Evolutionary conservation across 2,888 invertebrate species (phyloP).

Genomic region (Eristalis intricaria): DNA sequence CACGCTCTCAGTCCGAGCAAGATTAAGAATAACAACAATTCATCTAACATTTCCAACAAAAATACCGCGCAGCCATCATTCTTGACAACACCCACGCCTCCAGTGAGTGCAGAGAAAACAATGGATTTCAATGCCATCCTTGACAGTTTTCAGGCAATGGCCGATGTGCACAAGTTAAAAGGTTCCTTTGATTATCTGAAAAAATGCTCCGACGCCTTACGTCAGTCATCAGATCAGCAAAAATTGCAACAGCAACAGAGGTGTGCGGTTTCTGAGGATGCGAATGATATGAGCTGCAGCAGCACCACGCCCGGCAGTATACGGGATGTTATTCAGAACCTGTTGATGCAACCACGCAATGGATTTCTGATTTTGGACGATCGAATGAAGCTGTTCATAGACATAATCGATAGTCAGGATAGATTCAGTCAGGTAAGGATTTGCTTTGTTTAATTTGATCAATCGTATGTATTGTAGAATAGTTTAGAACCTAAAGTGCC

Average conservation of each 20-base stretch:
- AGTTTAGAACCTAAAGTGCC: no score
- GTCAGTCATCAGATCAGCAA: conserved; percentile 80
- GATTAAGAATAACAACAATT: conserved; percentile 69
- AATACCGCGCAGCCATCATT: conserved; percentile 18
- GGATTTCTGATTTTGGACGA: conserved; percentile 90
- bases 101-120: conserved; percentile 76
- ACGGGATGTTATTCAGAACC: conserved; percentile 86
- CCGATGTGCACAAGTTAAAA: conserved; percentile 80
- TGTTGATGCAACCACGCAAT: conserved; percentile 87
- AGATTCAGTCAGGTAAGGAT: conserved; percentile 88
- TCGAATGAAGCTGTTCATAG: conserved; percentile 89
- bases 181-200: conserved; percentile 81
- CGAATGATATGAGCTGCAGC: conserved; percentile 79
- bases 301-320: conserved; percentile 85
- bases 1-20: conserved; percentile 79
- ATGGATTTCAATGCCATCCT: conserved; percentile 81
- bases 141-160: conserved; percentile 81
- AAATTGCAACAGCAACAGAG: conserved; percentile 76
- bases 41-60: conserved; percentile 73
- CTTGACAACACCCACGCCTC: conserved; percentile 72
- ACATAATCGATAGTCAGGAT: conserved; percentile 91
- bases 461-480: no score
- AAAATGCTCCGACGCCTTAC: conserved; percentile 81
- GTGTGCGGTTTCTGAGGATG: conserved; percentile 26
- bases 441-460: not conserved